A percentile compares a stretch with the other conserved stretches of the same genome.
These are phyloP conservation scores for Malacoctenus gilli DNA, from an alignment of 2,797 vertebrate species.

Conservation along the genomic window DNA sequence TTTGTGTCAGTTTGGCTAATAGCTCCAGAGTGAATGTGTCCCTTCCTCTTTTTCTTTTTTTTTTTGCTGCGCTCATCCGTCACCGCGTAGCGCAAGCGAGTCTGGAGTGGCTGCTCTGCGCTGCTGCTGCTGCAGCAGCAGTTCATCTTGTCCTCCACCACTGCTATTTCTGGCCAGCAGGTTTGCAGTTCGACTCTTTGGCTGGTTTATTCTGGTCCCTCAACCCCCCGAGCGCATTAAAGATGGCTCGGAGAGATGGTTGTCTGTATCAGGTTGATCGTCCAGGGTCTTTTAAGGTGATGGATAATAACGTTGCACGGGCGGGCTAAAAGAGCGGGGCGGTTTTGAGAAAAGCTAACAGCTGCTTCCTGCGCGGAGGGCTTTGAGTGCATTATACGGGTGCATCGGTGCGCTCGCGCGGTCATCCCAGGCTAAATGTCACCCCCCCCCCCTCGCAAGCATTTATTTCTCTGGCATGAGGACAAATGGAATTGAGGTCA, in stretches of 20 bases:
- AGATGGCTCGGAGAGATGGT: slow-evolving; percentile 47
- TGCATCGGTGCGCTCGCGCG: not conserved
- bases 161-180: slow-evolving; percentile 61
- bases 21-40: slow-evolving; percentile 59
- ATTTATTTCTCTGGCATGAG: slow-evolving; percentile 58
- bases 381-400: slow-evolving; percentile 4
- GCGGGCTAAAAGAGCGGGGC: slow-evolving; percentile 28
- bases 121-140: not conserved
- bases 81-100: slow-evolving; percentile 39
- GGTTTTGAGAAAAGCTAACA: slow-evolving; percentile 42
- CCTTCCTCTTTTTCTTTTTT: too few relatives aligned
- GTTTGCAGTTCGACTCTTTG: slow-evolving; percentile 40
- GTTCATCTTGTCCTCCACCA: slow-evolving; percentile 65
- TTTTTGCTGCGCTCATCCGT: slow-evolving; percentile 40
- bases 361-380: slow-evolving; percentile 19
- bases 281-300: slow-evolving; percentile 36
- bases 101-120: slow-evolving; percentile 40
- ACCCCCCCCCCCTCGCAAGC: slow-evolving; percentile 53
- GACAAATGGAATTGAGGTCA: slow-evolving; percentile 67
- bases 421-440: slow-evolving; percentile 51
- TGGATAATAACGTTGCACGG: slow-evolving; percentile 34
- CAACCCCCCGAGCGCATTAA: slow-evolving; percentile 52
- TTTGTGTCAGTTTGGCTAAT: slow-evolving; percentile 48
- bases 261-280: slow-evolving; percentile 51
- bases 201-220: slow-evolving; percentile 53